A percentile compares a stretch with the other conserved stretches of the same genome.
Conservation (phyloP, 2,797 vertebrate species). For the Tapirus indicus region DNA sequence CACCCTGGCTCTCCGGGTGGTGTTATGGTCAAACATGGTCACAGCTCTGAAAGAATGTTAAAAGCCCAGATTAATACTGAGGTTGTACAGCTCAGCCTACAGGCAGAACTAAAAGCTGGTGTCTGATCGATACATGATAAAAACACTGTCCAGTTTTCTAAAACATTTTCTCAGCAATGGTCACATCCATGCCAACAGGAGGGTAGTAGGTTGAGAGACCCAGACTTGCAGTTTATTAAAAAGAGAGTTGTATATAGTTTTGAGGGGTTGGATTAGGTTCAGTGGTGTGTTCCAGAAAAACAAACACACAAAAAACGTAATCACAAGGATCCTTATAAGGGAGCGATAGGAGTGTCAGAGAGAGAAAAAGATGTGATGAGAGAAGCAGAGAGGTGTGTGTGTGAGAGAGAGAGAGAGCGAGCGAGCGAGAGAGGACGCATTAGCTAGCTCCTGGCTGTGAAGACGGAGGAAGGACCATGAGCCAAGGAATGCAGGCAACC, state of each 20-base stretch:
- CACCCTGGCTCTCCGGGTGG: not conserved
- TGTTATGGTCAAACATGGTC: rapidly evolving
- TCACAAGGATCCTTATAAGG: not conserved
- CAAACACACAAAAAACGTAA: not conserved
- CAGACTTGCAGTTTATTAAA: not conserved
- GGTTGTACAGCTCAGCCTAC: not conserved
- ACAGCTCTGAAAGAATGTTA: not conserved
- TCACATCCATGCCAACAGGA: not conserved
- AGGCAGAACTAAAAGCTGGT: not conserved
- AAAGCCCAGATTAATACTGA: not conserved
- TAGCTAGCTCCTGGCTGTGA: not conserved
- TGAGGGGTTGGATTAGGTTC: not conserved
- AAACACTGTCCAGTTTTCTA: not conserved
- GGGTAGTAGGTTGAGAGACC: not conserved
- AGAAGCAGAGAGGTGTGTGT: not conserved
- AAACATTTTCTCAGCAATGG: not conserved
- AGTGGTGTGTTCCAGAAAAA: not conserved
- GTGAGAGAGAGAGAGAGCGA: no score
- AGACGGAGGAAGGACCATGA: not conserved
- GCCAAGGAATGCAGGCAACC: not conserved
- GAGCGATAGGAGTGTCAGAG: not conserved
- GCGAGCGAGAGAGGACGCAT: not conserved
- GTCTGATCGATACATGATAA: not conserved
- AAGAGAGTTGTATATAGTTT: not conserved
- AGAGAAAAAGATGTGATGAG: not conserved